Evolutionary conservation across 1,140 invertebrate genomes (phyloP), one percentile per base, ranked within the genome.

Genomic region (Aphelenchoides fujianensis): DNA sequence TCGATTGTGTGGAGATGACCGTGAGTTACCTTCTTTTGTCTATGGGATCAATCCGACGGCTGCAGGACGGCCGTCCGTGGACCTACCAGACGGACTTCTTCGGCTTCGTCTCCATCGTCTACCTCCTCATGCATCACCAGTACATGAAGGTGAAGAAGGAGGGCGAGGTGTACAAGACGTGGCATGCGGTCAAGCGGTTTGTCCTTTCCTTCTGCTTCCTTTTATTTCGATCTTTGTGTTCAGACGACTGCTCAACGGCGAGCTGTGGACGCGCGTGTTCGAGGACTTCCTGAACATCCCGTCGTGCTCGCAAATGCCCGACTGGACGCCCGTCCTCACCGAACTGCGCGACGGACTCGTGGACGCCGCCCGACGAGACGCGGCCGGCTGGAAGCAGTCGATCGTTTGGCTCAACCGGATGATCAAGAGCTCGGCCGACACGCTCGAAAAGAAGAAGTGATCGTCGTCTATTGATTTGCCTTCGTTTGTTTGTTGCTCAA

Each of bases 21-120:
- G n/a, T n/a, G n/a, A n/a, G n/a, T n/a, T n/a, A n/a, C n/a, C n/a
- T n/a, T n/a, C n/a, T n/a, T n/a, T n/a, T n/a, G n/a, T n/a, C n/a
- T n/a, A n/a, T n/a, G n/a, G n/a, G n/a, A n/a, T n/a, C n/a, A n/a
- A n/a, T n/a, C n/a, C n/a, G n/a, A n/a, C n/a, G n/a, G n/a, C n/a
- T n/a, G n/a, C n/a, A n/a, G 0, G 36, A 7, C 2, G 61, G 52
- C n/a, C 63, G 68, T 23, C 75, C 75, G 9, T 77, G 75, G 75
- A 77, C 72, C 19, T 77, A 79, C 52, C 75, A 77, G 53, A 77
- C 75, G 0, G 75, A 77, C 52, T 78, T 64, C 37, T 77, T 66
- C 31, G 75, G 75, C n/a, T 77, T 36, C 62, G 68, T 69, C n/a
- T 67, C 71, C 1, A 81, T 68, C 2, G 66, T 77, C 12, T 48